phyloP scores from a whole-genome alignment of 2,797 vertebrate genomes.

The Arremon brunneinucha region DNA sequence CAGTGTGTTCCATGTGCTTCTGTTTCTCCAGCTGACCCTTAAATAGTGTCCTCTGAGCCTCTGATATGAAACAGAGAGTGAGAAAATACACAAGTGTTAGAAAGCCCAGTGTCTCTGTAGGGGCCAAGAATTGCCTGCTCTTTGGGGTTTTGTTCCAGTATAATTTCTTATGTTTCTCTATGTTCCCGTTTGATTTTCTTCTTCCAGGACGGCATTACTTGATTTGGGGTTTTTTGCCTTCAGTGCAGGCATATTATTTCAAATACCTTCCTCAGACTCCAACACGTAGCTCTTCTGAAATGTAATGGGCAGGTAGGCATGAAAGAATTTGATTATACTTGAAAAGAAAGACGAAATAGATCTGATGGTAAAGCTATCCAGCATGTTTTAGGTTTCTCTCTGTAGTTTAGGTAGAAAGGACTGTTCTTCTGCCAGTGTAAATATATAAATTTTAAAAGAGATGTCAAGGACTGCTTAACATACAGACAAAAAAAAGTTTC shows the following conservation, averaged over 20 bases:
- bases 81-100: neutral
- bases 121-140: neutral
- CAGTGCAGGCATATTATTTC: neutral
- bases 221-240: neutral
- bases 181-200: neutral
- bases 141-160: neutral
- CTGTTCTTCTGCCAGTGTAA: slow-evolving; percentile 60
- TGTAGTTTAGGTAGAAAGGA: slow-evolving; percentile 38
- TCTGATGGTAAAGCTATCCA: slow-evolving; percentile 16
- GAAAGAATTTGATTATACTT: slow-evolving; percentile 33
- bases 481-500: slow-evolving; percentile 48
- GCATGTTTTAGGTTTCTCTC: neutral
- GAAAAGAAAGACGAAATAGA: slow-evolving; percentile 34
- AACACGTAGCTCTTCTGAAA: neutral
- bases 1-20: accelerated
- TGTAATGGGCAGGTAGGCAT: slow-evolving; percentile 3
- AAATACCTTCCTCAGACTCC: neutral
- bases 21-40: neutral
- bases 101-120: neutral
- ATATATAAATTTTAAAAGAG: slow-evolving; percentile 46
- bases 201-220: neutral
- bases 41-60: neutral
- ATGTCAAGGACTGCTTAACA: slow-evolving; percentile 51
- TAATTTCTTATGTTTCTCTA: neutral
- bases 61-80: neutral